Evolutionary conservation across 1,140 invertebrate genomes (phyloP), one percentile per base, ranked within the genome.

Genomic region (Mactra quadrangularis): DNA sequence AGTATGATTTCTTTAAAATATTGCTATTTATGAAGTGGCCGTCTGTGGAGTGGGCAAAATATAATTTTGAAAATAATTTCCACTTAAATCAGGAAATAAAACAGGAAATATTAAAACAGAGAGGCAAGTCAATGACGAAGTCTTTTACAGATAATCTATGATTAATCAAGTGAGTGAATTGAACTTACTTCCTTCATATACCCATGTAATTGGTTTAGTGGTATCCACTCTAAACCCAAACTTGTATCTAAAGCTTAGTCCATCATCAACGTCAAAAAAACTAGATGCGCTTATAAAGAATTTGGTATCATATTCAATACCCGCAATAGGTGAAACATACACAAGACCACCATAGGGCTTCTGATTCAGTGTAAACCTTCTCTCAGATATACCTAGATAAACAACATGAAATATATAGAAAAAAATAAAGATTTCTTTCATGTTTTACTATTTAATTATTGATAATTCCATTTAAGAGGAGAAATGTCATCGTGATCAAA

Each of bases 141-240:
- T n/a, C n/a, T n/a, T n/a, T n/a, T n/a, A n/a, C n/a, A n/a, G n/a
- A n/a, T n/a, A n/a, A n/a, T n/a, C n/a, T n/a, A n/a, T n/a, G n/a
- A n/a, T n/a, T n/a, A n/a, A n/a, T n/a, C n/a, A n/a, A n/a, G n/a
- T n/a, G n/a, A n/a, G n/a, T n/a, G n/a, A n/a, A n/a, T n/a, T n/a
- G n/a, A 79, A 60, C 82, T 64, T 59, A 86, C 85, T 77, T 76
- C 82, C 77, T 82, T 84, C 78, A 74, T 84, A 75, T 38, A 86
- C 71, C 85, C 85, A 86, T 17, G 76, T 82, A 29, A 84, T 77
- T 22, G 70, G 53, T 35, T 31, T 41, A 22, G 25, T 60, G 1
- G 50, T 25, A n/a, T 86, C 77, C 38, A 68, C 11, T 47, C 45
- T 57, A 45, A 72, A 86, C 4, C 85, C 85, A 82, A 84, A 86